A percentile compares a stretch with the other conserved stretches of the same genome.
Evolutionary conservation across 2,797 vertebrate genomes (phyloP).

Genomic region (Sebastes hopkinsi): DNA sequence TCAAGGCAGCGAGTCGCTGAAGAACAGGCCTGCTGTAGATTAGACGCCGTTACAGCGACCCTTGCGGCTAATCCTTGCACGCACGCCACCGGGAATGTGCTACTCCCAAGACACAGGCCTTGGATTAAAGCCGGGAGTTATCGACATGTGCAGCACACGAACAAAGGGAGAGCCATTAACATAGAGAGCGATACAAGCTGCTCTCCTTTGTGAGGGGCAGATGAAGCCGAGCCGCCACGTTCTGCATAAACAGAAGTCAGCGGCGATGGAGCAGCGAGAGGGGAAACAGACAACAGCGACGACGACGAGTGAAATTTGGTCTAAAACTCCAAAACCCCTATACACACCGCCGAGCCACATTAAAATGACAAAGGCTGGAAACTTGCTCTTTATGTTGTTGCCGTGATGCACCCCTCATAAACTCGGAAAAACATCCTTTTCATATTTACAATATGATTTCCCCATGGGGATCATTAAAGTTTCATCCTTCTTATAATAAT

Average conservation of each 20-base stretch:
- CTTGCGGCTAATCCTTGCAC: slow-evolving; percentile 72
- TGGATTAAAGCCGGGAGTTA: slow-evolving; percentile 76
- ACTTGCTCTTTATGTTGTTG: slow-evolving; percentile 64
- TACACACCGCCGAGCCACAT: slow-evolving; percentile 26
- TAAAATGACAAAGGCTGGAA: slow-evolving; percentile 71
- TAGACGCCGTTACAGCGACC: slow-evolving; percentile 76
- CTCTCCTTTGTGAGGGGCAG: slow-evolving; percentile 63
- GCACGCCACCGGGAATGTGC: slow-evolving; percentile 50
- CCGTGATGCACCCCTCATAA: slow-evolving; percentile 44
- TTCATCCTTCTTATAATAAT: slow-evolving; percentile 51
- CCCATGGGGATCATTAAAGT: slow-evolving; percentile 55
- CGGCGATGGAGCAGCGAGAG: slow-evolving; percentile 27
- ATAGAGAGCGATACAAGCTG: slow-evolving; percentile 70
- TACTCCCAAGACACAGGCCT: slow-evolving; percentile 61
- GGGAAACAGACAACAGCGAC: slow-evolving; percentile 46
- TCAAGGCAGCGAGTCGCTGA: slow-evolving; percentile 42
- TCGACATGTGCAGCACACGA: slow-evolving; percentile 51
- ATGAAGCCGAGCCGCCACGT: slow-evolving; percentile 38
- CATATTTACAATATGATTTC: slow-evolving; percentile 47
- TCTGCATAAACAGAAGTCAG: slow-evolving; percentile 76
- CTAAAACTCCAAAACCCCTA: slow-evolving; percentile 40
- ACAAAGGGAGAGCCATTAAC: slow-evolving; percentile 73
- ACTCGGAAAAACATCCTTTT: slow-evolving; percentile 65
- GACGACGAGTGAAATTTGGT: slow-evolving; percentile 56
- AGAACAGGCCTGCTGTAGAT: slow-evolving; percentile 69